Evolutionary conservation across 2,888 invertebrate genomes (phyloP).

Genomic region (Yponomeuta evonymella): DNA sequence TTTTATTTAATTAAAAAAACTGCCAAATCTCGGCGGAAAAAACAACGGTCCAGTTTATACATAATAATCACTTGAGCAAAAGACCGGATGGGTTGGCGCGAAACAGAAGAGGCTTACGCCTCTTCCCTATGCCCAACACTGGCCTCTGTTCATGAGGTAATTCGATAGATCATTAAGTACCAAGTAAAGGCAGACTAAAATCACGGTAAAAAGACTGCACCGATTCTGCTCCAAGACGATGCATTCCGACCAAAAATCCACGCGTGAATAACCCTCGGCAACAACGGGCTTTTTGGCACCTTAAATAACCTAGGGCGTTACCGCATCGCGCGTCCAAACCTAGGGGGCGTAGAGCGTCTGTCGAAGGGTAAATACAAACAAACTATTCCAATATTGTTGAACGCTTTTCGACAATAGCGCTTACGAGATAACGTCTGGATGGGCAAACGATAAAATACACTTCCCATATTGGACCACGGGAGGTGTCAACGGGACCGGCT

Average conservation of each 20-base stretch:
- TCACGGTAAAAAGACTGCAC: neutral
- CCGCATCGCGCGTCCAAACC: neutral
- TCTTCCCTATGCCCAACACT: too few species aligned
- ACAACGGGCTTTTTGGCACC: neutral
- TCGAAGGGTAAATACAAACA: constrained; percentile 54
- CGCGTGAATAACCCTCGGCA: neutral
- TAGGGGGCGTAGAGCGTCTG: constrained; percentile 26
- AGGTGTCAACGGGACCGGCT: neutral
- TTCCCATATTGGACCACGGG: neutral
- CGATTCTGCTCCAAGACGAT: neutral
- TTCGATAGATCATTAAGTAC: too few species aligned
- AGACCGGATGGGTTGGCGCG: too few species aligned
- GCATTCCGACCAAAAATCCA: neutral
- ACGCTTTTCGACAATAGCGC: constrained; percentile 37
- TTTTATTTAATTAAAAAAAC: too few species aligned
- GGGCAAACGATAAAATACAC: constrained; percentile 39
- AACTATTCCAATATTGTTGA: constrained; percentile 51
- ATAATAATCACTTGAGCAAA: too few species aligned
- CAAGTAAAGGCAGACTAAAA: neutral
- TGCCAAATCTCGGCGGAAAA: too few species aligned
- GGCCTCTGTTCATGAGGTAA: too few species aligned
- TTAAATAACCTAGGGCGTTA: neutral
- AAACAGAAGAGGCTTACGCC: too few species aligned
- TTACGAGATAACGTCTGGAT: constrained; percentile 41
- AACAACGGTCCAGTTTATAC: too few species aligned